Conservation (phyloP, 2,797 vertebrate species). For the Pelochelys cantorii region DNA sequence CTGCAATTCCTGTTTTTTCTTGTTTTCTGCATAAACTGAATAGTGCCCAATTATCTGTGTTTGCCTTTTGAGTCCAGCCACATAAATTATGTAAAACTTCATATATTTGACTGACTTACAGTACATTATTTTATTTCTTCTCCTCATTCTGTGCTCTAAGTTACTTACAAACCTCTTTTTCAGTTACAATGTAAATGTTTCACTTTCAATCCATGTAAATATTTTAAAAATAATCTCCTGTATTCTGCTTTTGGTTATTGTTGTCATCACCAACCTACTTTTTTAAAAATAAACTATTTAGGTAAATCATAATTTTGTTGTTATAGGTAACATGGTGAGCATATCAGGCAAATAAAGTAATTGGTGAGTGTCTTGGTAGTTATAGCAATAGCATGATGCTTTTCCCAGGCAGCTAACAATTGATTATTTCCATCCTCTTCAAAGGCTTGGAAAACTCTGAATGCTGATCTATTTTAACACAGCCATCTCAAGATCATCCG, state of each 20-base stretch:
- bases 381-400: no score
- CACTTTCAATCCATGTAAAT: not conserved
- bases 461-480: no score
- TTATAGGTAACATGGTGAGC: not conserved
- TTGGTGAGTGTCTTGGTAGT: no score
- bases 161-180: not conserved
- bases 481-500: no score
- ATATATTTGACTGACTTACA: not conserved
- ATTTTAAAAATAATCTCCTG: not conserved
- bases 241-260: not conserved
- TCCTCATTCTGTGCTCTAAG: not conserved
- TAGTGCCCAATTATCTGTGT: not conserved
- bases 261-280: not conserved
- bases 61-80: not conserved
- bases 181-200: not conserved
- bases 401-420: no score
- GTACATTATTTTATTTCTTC: not conserved
- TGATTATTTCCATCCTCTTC: no score
- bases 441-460: no score
- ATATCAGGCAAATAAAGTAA: no score
- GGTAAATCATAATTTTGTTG: not conserved
- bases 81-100: not conserved
- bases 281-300: not conserved
- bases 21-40: conserved; percentile 11
- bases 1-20: conserved; percentile 39